A percentile compares a stretch with the other conserved stretches of the same genome.
These are phyloP conservation scores for Podabrus alpinus DNA, from an alignment of 2,888 invertebrate genomes.

Conservation along the genomic window DNA sequence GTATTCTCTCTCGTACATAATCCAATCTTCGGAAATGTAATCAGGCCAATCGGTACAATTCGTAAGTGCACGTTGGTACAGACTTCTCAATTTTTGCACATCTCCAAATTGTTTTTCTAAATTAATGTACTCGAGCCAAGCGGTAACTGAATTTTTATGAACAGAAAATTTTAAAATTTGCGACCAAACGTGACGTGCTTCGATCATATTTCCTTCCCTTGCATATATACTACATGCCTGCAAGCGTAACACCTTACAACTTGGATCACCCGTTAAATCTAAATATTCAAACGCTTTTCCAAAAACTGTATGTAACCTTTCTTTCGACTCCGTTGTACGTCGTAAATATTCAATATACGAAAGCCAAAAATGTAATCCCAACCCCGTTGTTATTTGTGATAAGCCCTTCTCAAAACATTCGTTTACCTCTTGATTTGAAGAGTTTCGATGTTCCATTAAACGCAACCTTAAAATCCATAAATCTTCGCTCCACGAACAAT, in stretches of 20 bases:
- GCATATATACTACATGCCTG: slow-evolving; percentile 68
- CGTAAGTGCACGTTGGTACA: slow-evolving; percentile 64
- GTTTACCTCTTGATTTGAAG: slow-evolving; percentile 61
- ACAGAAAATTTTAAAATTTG: slow-evolving; percentile 58
- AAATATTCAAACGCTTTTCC: slow-evolving; percentile 70
- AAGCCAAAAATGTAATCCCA: slow-evolving; percentile 66
- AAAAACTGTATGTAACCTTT: slow-evolving; percentile 72
- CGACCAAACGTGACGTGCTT: slow-evolving; percentile 68
- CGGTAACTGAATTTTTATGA: slow-evolving; percentile 37
- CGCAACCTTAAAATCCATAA: slow-evolving; percentile 75
- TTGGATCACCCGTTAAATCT: slow-evolving; percentile 72
- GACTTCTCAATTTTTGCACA: slow-evolving; percentile 62
- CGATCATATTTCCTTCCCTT: slow-evolving; percentile 67
- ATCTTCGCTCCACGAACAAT: slow-evolving; percentile 75
- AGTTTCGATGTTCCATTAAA: slow-evolving; percentile 65
- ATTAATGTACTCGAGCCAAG: slow-evolving; percentile 69
- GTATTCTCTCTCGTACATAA: slow-evolving; percentile 81
- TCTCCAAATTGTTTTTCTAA: slow-evolving; percentile 70
- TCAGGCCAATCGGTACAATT: slow-evolving; percentile 75
- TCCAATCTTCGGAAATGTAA: slow-evolving; percentile 72
- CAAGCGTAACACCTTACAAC: slow-evolving; percentile 70
- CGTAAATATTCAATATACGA: slow-evolving; percentile 79
- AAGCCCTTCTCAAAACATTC: slow-evolving; percentile 66
- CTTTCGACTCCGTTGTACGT: slow-evolving; percentile 58
- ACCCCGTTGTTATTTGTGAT: slow-evolving; percentile 53